phyloP scores from a whole-genome alignment of 2,888 invertebrate species.

The Eupelmus urozonus region DNA sequence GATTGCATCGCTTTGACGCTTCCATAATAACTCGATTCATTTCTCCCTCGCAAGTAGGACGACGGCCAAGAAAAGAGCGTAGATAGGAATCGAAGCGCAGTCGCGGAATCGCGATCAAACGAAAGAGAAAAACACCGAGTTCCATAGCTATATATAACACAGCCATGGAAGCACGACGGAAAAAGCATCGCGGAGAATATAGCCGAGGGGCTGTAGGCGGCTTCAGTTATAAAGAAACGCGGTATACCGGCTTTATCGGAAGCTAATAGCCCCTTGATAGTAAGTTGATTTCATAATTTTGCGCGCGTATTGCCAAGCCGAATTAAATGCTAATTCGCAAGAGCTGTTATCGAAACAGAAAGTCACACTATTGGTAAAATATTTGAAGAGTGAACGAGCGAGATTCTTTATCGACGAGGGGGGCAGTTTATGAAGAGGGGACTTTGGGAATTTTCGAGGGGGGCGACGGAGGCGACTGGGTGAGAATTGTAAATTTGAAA shows the following conservation, averaged over 20 bases:
- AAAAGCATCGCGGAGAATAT: conserved; percentile 12
- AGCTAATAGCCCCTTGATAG: conserved; percentile 45
- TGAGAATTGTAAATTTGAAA: conserved; percentile 43
- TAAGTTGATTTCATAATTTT: conserved; percentile 58
- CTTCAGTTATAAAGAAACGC: conserved; percentile 25
- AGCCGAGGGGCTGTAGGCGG: not conserved
- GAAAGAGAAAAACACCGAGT: not conserved
- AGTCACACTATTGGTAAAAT: not conserved
- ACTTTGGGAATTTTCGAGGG: conserved; percentile 12
- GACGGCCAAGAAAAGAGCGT: not conserved
- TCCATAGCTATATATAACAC: not conserved
- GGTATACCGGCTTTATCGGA: conserved; percentile 42
- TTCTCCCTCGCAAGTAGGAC: not conserved
- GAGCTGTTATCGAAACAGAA: too few relatives aligned
- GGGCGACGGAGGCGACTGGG: not conserved
- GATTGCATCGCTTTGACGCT: not conserved
- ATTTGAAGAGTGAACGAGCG: not conserved
- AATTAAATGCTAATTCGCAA: conserved; percentile 50
- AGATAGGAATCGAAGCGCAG: conserved; percentile 1
- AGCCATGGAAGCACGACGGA: not conserved
- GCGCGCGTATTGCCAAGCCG: conserved; percentile 22
- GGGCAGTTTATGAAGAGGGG: conserved; percentile 13
- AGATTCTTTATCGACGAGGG: conserved; percentile 9
- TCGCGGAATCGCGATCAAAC: not conserved
- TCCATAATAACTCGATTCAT: not conserved